These are phyloP conservation scores for Aegithalos caudatus DNA, from an alignment of 2,113 vertebrate species.

Conservation along the genomic window DNA sequence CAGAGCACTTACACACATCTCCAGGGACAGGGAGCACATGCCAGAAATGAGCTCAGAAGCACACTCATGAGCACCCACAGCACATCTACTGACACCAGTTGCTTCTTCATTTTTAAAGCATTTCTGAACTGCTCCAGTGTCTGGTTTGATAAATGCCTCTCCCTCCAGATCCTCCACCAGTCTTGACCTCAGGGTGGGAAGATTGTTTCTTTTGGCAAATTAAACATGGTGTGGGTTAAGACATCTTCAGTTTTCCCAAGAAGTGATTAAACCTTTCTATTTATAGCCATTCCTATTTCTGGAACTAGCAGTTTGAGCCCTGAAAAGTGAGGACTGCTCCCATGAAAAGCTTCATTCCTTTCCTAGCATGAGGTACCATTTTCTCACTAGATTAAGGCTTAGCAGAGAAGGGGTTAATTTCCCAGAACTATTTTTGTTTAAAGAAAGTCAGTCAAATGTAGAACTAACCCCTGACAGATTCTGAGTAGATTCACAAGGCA, in stretches of 20 bases:
- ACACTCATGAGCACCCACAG: not conserved
- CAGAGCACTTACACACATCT: not conserved
- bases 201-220: not conserved
- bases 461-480: not conserved
- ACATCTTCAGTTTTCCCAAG: not conserved
- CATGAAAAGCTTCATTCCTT: not conserved
- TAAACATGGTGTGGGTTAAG: not conserved
- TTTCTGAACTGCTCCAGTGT: not conserved
- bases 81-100: not conserved
- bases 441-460: not conserved
- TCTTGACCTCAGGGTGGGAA: not conserved
- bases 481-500: not conserved
- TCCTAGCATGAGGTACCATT: not conserved
- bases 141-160: not conserved
- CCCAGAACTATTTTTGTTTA: not conserved
- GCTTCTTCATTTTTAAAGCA: not conserved
- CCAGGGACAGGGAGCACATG: not conserved
- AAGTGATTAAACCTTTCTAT: not conserved
- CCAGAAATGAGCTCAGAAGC: rapidly evolving
- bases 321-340: not conserved
- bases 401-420: not conserved
- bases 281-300: not conserved
- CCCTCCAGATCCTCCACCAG: not conserved
- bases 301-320: not conserved
- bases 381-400: not conserved